A percentile compares a stretch with the other conserved stretches of the same genome.
Conservation (phyloP, 2,797 vertebrate species). For the Enteromius anoplus region DNA sequence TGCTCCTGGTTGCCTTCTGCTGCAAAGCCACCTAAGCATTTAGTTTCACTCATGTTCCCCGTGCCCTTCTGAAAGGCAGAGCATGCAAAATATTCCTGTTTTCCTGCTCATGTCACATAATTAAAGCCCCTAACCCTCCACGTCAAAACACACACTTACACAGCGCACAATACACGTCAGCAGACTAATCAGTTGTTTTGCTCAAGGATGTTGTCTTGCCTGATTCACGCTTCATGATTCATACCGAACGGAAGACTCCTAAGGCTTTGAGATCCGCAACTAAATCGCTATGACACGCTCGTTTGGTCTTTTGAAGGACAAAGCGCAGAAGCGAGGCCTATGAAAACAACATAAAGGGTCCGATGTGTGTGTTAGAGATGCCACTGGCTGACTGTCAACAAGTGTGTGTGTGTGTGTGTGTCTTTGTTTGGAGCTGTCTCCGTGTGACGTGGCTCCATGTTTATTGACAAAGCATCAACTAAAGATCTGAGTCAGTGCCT, state of each 20-base stretch:
- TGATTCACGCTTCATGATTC: slow-evolving; percentile 33
- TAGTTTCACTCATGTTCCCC: neutral
- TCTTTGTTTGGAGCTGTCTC: neutral
- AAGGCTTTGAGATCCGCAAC: slow-evolving; percentile 29
- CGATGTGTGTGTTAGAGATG: slow-evolving; percentile 32
- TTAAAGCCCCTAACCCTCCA: slow-evolving; percentile 2
- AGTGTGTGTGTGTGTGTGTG: slow-evolving; percentile 38
- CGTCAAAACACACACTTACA: slow-evolving; percentile 31
- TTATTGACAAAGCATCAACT: slow-evolving; percentile 35
- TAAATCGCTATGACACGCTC: slow-evolving; percentile 41
- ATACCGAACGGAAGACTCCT: slow-evolving; percentile 18
- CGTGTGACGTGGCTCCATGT: slow-evolving; percentile 30
- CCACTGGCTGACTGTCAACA: slow-evolving; percentile 51
- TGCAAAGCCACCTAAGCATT: neutral
- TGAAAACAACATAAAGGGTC: slow-evolving; percentile 39
- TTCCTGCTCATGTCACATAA: neutral
- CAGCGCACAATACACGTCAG: slow-evolving; percentile 5
- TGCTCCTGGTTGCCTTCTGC: neutral
- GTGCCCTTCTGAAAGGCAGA: neutral
- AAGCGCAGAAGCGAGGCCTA: slow-evolving; percentile 41
- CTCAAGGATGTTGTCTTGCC: slow-evolving; percentile 15
- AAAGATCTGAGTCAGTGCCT: slow-evolving; percentile 29
- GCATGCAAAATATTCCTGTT: neutral
- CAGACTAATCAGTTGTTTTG: neutral
- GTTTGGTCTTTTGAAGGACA: slow-evolving; percentile 51